Conservation (phyloP, 2,797 vertebrate species). For the Parauchenoglanis ngamensis region DNA sequence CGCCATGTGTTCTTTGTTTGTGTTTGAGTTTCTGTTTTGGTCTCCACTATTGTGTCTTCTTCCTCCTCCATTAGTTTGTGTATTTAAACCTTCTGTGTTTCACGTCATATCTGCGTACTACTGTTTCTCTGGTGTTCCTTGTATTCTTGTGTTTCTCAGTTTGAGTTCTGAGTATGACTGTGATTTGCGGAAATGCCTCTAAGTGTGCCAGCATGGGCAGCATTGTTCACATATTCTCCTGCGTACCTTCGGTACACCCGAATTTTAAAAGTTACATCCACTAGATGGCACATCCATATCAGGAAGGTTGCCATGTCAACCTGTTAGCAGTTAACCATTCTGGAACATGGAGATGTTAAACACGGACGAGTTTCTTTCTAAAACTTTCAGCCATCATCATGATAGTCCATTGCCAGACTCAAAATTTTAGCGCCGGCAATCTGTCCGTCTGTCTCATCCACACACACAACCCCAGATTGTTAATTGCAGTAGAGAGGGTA, state of each 20-base stretch:
- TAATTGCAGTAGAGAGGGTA: slow-evolving; percentile 63
- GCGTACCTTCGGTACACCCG: background rate
- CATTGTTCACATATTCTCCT: background rate
- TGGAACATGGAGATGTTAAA: background rate
- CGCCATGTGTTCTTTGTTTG: background rate
- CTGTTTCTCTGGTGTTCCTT: background rate
- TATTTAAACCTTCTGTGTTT: background rate
- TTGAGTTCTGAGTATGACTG: background rate
- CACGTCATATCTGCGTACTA: background rate
- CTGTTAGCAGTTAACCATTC: background rate
- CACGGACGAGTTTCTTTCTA: background rate
- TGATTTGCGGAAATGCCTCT: background rate
- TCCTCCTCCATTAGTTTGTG: background rate
- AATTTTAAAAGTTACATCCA: background rate
- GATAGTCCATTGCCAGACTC: slow-evolving; percentile 40
- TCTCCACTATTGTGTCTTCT: background rate
- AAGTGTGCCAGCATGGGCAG: background rate
- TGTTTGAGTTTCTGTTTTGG: background rate
- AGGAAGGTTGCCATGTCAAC: background rate
- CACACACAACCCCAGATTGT: slow-evolving; percentile 60
- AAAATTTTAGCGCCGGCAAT: slow-evolving; percentile 56
- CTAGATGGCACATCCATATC: background rate
- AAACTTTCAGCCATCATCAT: slow-evolving; percentile 4
- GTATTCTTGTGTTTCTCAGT: background rate
- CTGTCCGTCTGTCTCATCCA: background rate